Evolutionary conservation across 2,113 vertebrate genomes (phyloP).

Genomic region (Ammospiza nelsoni): DNA sequence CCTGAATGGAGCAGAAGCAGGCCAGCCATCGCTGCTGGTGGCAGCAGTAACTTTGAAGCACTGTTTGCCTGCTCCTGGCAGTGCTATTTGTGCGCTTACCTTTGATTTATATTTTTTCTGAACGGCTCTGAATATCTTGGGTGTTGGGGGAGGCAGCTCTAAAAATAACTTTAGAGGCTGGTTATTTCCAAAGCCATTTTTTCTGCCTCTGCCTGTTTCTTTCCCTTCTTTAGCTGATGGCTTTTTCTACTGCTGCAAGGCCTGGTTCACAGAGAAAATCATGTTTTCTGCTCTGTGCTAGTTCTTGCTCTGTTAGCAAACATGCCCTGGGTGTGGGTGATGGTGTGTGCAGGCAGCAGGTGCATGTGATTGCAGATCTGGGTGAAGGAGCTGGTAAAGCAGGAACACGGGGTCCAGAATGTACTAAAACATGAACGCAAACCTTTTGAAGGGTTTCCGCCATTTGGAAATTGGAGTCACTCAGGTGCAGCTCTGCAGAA

Average conservation of each 20-base stretch:
- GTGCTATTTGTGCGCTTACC: neutral
- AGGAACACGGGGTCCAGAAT: neutral
- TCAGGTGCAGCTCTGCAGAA: neutral
- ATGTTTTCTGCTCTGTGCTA: neutral
- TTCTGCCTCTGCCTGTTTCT: neutral
- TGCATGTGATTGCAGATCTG: neutral
- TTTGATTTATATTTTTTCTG: conserved; percentile 7
- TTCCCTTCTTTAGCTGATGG: neutral
- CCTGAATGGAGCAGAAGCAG: neutral
- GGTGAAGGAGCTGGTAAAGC: fast-evolving
- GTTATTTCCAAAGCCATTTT: neutral
- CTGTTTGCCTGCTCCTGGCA: neutral
- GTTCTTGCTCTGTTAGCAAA: neutral
- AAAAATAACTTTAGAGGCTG: conserved; percentile 23
- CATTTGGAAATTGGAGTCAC: neutral
- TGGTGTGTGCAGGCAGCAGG: neutral
- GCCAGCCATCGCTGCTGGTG: neutral
- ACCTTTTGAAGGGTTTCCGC: neutral
- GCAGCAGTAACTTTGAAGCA: conserved; percentile 6
- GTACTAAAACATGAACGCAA: neutral
- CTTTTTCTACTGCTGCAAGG: neutral
- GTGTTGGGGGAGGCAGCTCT: conserved; percentile 15
- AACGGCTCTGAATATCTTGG: neutral
- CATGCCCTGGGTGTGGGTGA: neutral
- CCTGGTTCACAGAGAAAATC: neutral